A percentile compares a stretch with the other conserved stretches of the same genome.
phyloP scores from a whole-genome alignment of 2,888 invertebrate genomes.

The Oscheius sp. region DNA sequence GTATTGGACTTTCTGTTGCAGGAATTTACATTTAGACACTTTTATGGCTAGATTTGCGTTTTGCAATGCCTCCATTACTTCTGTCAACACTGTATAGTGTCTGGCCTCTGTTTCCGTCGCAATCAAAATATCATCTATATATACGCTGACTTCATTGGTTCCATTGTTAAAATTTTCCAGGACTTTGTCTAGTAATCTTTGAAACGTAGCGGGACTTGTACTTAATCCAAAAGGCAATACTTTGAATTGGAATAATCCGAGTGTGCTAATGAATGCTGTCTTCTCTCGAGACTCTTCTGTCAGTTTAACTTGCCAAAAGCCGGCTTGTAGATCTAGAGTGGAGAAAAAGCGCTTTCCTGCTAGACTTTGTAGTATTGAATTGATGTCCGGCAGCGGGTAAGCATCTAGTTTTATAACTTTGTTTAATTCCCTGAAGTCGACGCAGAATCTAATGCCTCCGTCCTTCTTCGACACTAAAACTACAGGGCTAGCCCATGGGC shows the following conservation, averaged over 20 bases:
- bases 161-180: conserved; percentile 37
- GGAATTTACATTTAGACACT: conserved; percentile 38
- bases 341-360: conserved; percentile 42
- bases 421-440: conserved; percentile 60
- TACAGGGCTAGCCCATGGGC: background rate
- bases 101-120: conserved; percentile 40
- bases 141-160: conserved; percentile 36
- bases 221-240: conserved; percentile 64
- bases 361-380: conserved; percentile 43
- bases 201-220: conserved; percentile 62
- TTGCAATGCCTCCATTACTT: conserved; percentile 33
- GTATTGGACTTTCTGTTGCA: conserved; percentile 28
- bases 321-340: conserved; percentile 51
- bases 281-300: conserved; percentile 43
- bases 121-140: conserved; percentile 61
- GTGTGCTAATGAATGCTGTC: conserved; percentile 57
- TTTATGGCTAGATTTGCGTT: conserved; percentile 29
- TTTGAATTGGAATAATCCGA: conserved; percentile 57
- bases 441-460: conserved; percentile 49
- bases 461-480: conserved; percentile 52
- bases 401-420: conserved; percentile 44
- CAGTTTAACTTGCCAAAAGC: conserved; percentile 60
- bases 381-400: conserved; percentile 54
- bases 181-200: conserved; percentile 53
- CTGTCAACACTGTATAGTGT: conserved; percentile 39